Evolutionary conservation across 1,140 invertebrate species (phyloP).

Genomic region (Lethocerus indicus): DNA sequence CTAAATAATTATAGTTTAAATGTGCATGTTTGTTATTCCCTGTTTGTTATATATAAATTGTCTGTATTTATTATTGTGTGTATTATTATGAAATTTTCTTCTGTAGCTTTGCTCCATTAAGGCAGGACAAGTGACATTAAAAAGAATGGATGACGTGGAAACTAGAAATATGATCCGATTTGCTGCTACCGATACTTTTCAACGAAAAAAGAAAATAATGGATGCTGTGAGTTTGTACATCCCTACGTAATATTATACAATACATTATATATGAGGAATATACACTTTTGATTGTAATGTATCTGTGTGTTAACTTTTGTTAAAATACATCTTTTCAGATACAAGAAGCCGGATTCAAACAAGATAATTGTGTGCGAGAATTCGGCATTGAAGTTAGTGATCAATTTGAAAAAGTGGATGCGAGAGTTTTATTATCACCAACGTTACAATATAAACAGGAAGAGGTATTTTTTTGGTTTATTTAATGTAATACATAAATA

Average conservation of each 20-base stretch:
- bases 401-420: conserved; percentile 34
- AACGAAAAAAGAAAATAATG: conserved; percentile 42
- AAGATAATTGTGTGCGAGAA: conserved; percentile 29
- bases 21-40: no score
- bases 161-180: conserved; percentile 41
- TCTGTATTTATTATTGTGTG: no score
- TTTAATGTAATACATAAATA: no score
- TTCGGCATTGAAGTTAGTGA: conserved; percentile 36
- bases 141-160: conserved; percentile 36
- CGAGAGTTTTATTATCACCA: conserved; percentile 36
- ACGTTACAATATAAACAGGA: conserved; percentile 26
- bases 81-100: no score
- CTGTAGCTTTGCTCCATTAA: conserved; percentile 35
- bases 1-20: no score
- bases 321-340: conserved; percentile 22
- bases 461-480: no score
- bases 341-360: conserved; percentile 25
- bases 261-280: background rate
- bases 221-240: conserved; percentile 26
- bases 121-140: conserved; percentile 36
- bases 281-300: no score
- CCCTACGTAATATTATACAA: background rate
- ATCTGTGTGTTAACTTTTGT: no score
- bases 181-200: conserved; percentile 39
- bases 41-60: no score